Evolutionary conservation across 2,888 invertebrate genomes (phyloP).

Genomic region (Melipona bicolor): DNA sequence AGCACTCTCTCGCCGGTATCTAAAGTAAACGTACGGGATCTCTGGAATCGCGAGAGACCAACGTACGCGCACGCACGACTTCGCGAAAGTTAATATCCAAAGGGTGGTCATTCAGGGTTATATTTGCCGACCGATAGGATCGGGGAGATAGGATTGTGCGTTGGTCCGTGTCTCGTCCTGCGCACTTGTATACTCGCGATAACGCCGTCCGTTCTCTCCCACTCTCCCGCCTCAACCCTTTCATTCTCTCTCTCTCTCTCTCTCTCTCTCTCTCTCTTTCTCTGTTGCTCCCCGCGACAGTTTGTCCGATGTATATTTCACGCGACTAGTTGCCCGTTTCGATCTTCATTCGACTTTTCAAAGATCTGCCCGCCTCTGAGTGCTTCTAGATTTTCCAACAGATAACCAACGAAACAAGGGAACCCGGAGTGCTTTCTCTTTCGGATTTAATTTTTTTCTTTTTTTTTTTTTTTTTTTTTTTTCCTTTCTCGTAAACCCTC

Average conservation of each 20-base stretch:
- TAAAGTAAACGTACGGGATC: slow-evolving; percentile 81
- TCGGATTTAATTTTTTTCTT: slow-evolving; percentile 40
- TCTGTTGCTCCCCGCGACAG: slow-evolving; percentile 47
- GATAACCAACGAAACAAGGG: slow-evolving; percentile 34
- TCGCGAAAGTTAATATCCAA: slow-evolving; percentile 76
- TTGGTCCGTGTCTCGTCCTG: slow-evolving; percentile 71
- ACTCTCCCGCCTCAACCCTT: neutral
- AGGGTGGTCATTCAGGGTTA: slow-evolving; percentile 79
- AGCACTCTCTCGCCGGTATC: slow-evolving; percentile 73
- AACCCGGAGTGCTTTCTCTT: slow-evolving; percentile 12
- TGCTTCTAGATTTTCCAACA: slow-evolving; percentile 8
- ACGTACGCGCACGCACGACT: slow-evolving; percentile 56
- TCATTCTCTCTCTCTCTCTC: neutral
- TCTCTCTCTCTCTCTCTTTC: neutral
- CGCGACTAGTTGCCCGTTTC: slow-evolving; percentile 58
- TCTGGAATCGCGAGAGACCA: slow-evolving; percentile 70
- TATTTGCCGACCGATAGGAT: slow-evolving; percentile 81
- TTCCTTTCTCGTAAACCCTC: slow-evolving; percentile 6
- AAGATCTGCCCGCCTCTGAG: slow-evolving; percentile 5
- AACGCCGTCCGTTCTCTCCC: slow-evolving; percentile 49
- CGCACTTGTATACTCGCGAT: slow-evolving; percentile 69
- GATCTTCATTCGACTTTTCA: slow-evolving; percentile 48
- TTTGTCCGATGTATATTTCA: slow-evolving; percentile 75
- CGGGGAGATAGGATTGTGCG: slow-evolving; percentile 81
- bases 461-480: neutral